Evolutionary conservation across 2,888 invertebrate genomes (phyloP), one percentile per base, ranked within the genome.

Genomic region (Gymnosoma rotundatum): DNA sequence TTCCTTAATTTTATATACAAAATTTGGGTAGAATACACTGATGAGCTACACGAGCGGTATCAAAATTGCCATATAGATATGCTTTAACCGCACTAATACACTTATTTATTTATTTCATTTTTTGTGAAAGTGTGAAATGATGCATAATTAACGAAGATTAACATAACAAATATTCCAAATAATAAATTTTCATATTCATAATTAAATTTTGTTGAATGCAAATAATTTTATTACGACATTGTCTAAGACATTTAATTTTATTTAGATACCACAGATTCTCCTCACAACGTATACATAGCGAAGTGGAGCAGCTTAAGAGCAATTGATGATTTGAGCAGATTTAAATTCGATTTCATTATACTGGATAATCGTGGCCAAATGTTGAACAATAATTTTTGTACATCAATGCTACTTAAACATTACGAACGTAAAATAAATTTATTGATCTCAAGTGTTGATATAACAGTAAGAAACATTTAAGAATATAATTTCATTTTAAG

Each of bases 351-450:
- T 87, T 89, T 88, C 69, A 84, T 92, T 45, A 88, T 92, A 48
- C 85, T 92, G 18, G 92, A 92, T 78, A 89, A 92, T 88, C 89
- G 92, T 21, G 91, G 90, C 2, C 89, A 89, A 85, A 89, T 91
- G 76, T 78, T 92, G 20, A 89, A 89, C 60, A 92, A 92, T 81
- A 89, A 87, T 73, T 91, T 92, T 66, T 92, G 92, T 82, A 88
- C 89, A 20, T 91, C 91, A 16, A 90, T 91, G 89, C 87, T 92
- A 36, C 75, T 92, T 4, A 90, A 90, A 83, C 89, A 91, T 70
- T 92, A 88, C 79, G 91, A 91, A 86, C 88, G 89, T 16, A 90
- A 89, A 83, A 88, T 90, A 50, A 89, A 91, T 70, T 87, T 92
- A 76, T 84, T 92, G 81, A 89, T 92, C 74, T 91, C 92, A 10